phyloP scores from a whole-genome alignment of 2,797 vertebrate genomes.

The Siniperca undulata region DNA sequence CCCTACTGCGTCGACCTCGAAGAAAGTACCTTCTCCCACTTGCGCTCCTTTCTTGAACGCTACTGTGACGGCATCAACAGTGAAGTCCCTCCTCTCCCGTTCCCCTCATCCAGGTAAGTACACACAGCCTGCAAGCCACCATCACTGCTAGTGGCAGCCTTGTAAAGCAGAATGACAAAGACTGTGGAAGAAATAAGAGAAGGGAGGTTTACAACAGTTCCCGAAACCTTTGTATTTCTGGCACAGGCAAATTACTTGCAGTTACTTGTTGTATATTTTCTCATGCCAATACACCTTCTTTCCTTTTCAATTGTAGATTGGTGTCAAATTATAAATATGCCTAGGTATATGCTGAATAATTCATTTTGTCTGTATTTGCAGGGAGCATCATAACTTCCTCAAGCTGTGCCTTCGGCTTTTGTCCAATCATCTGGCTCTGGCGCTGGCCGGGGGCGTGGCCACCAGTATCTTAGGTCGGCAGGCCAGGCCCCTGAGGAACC shows the following conservation, averaged over 20 bases:
- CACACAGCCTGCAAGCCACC: not conserved
- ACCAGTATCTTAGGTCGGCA: conserved; percentile 88
- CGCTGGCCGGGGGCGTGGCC: conserved; percentile 87
- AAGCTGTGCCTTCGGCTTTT: conserved; percentile 88
- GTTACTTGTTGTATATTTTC: not conserved
- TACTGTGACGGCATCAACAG: conserved; percentile 88
- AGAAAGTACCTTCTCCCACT: conserved; percentile 88
- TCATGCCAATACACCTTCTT: not conserved
- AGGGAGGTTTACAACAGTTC: not conserved
- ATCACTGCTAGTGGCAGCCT: no score
- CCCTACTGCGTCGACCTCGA: conserved; percentile 90
- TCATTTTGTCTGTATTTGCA: conserved; percentile 46
- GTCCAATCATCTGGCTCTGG: conserved; percentile 89
- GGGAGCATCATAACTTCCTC: conserved; percentile 90
- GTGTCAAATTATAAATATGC: not conserved
- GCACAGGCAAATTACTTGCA: not conserved
- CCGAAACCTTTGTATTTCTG: not conserved
- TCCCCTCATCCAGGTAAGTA: conserved; percentile 85
- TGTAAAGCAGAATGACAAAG: not conserved
- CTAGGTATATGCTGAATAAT: not conserved
- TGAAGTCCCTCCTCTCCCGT: conserved; percentile 86
- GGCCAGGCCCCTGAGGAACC: conserved; percentile 87
- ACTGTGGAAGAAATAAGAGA: not conserved
- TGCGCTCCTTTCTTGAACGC: conserved; percentile 87
- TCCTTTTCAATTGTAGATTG: not conserved